Evolutionary conservation across 2,888 invertebrate genomes (phyloP).

Genomic region (Cryptus viduatorius): DNA sequence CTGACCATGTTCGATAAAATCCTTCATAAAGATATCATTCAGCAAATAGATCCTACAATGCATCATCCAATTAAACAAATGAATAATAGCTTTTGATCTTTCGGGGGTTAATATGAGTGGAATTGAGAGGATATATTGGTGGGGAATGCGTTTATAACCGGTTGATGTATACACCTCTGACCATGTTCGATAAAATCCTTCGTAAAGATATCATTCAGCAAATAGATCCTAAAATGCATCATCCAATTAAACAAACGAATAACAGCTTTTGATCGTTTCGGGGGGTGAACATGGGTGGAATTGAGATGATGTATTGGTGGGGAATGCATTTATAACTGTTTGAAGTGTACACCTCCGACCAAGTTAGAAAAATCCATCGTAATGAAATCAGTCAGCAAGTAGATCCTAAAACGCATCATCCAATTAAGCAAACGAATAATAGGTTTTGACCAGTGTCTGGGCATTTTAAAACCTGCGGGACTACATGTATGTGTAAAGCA

Average conservation of each 20-base stretch:
- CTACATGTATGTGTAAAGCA: neutral
- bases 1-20: neutral
- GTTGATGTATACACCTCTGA: slow-evolving; percentile 9
- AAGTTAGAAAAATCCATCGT: slow-evolving; percentile 1
- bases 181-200: slow-evolving; percentile 5
- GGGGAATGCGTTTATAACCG: slow-evolving; percentile 46
- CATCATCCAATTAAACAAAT: slow-evolving; percentile 25
- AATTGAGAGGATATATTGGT: slow-evolving; percentile 38
- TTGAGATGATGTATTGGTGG: slow-evolving; percentile 36
- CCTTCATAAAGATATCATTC: neutral
- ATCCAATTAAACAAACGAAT: slow-evolving; percentile 35
- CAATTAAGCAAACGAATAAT: slow-evolving; percentile 8
- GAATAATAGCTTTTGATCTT: slow-evolving; percentile 33
- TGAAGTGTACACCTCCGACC: slow-evolving; percentile 5
- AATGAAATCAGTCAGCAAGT: too few species aligned
- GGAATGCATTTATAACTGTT: slow-evolving; percentile 43
- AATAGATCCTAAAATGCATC: neutral
- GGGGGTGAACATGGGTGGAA: slow-evolving; percentile 44
- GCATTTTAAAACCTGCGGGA: neutral
- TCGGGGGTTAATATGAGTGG: slow-evolving; percentile 39
- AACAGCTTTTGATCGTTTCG: too few species aligned
- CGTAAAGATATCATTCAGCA: neutral
- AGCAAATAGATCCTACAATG: neutral
- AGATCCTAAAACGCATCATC: neutral
- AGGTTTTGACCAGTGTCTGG: slow-evolving; percentile 33